phyloP scores from a whole-genome alignment of 1,140 invertebrate genomes.

The Drosophila santomea region DNA sequence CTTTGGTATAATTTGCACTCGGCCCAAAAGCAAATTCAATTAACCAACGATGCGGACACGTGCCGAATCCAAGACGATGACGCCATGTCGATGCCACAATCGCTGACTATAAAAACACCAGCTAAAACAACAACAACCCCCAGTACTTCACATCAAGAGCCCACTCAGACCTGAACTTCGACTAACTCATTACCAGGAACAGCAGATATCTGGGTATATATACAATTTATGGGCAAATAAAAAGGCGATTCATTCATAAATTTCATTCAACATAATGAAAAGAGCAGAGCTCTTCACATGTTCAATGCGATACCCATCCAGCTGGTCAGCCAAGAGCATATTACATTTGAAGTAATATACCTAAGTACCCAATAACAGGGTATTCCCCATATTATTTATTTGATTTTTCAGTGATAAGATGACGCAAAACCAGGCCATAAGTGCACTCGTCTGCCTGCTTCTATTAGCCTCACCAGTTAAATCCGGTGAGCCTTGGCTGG shows the following conservation, averaged over 20 bases:
- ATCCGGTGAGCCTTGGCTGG: not conserved
- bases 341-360: not conserved
- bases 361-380: not conserved
- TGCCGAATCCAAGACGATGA: slow-evolving; percentile 47
- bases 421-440: not conserved
- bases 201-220: not conserved
- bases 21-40: slow-evolving; percentile 66
- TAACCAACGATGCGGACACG: slow-evolving; percentile 63
- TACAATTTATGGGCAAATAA: not conserved
- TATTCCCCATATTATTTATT: not conserved
- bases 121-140: slow-evolving; percentile 7
- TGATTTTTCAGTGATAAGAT: slow-evolving; percentile 4
- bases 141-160: slow-evolving; percentile 57
- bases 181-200: slow-evolving; percentile 12
- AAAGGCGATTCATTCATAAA: not conserved
- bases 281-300: not conserved
- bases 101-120: slow-evolving; percentile 64
- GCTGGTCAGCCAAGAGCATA: too few relatives aligned
- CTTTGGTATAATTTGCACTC: slow-evolving; percentile 45
- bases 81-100: slow-evolving; percentile 32
- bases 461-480: not conserved
- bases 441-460: not conserved
- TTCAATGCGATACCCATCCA: not conserved
- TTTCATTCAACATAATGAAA: not conserved
- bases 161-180: slow-evolving; percentile 35